Conservation (phyloP, 1,140 invertebrate genomes). For the Zeugodacus cucurbitae region DNA sequence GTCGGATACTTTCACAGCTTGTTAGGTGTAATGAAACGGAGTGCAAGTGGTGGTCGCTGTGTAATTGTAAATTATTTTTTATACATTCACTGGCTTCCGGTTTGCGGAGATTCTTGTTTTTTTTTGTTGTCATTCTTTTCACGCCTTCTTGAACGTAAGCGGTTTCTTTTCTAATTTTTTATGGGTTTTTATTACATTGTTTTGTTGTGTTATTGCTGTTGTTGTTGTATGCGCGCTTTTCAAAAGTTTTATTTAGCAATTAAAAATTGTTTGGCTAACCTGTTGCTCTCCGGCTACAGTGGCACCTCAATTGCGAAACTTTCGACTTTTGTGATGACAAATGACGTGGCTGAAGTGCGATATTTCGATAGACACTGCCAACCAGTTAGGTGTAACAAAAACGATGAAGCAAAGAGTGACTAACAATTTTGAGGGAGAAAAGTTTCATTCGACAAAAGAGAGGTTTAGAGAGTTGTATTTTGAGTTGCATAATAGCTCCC, state of each 20-base stretch:
- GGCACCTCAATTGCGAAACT: background rate
- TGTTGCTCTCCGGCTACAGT: background rate
- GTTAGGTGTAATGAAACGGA: constrained; percentile 14
- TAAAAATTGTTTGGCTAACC: constrained; percentile 9
- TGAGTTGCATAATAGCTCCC: too few species aligned
- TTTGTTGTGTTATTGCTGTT: background rate
- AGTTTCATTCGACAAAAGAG: background rate
- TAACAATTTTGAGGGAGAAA: background rate
- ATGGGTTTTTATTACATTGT: background rate
- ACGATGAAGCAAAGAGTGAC: background rate
- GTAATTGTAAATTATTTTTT: background rate
- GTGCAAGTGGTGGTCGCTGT: background rate
- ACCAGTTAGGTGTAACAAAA: background rate
- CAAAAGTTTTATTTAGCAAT: constrained; percentile 23
- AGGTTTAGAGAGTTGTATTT: too few species aligned
- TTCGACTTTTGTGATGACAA: background rate
- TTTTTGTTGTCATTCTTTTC: background rate
- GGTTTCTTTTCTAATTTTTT: background rate
- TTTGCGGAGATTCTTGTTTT: too few species aligned
- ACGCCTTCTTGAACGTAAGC: background rate
- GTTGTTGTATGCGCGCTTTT: background rate
- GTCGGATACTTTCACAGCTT: background rate
- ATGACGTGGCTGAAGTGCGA: background rate
- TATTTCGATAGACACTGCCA: background rate
- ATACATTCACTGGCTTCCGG: background rate